phyloP scores from a whole-genome alignment of 2,797 vertebrate genomes.

The Pelochelys cantorii region DNA sequence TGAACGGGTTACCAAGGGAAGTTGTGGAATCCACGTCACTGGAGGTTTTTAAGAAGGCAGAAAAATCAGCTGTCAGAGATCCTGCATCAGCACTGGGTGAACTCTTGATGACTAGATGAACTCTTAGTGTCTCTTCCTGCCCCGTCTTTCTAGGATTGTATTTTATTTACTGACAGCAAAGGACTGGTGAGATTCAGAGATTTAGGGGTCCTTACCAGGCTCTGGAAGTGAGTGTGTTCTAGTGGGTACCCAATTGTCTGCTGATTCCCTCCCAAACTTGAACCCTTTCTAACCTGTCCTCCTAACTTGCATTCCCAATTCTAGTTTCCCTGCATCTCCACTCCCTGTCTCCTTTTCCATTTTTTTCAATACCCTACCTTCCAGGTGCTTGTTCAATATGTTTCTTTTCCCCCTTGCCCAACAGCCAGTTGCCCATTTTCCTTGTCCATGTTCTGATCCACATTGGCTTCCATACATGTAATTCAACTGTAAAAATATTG shows the following conservation, averaged over 20 bases:
- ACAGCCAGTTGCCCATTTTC: neutral
- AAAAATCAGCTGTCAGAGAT: neutral
- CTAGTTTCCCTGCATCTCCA: neutral
- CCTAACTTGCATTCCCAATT: neutral
- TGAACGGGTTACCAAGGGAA: neutral
- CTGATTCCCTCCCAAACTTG: neutral
- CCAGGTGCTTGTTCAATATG: neutral
- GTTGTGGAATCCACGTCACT: neutral
- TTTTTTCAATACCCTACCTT: neutral
- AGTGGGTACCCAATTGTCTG: neutral
- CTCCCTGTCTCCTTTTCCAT: neutral
- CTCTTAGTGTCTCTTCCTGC: neutral
- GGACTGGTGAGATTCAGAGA: neutral
- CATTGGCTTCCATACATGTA: neutral
- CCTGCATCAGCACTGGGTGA: neutral
- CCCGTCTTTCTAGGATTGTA: neutral
- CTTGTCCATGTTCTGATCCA: neutral
- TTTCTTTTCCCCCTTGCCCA: neutral
- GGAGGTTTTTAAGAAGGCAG: neutral
- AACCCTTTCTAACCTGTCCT: neutral
- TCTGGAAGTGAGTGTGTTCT: neutral
- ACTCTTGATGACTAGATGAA: neutral
- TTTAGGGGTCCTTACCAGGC: neutral
- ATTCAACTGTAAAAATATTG: neutral
- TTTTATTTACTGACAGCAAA: neutral